Evolutionary conservation across 2,797 vertebrate species (phyloP).

Genomic region (Natrix natrix): DNA sequence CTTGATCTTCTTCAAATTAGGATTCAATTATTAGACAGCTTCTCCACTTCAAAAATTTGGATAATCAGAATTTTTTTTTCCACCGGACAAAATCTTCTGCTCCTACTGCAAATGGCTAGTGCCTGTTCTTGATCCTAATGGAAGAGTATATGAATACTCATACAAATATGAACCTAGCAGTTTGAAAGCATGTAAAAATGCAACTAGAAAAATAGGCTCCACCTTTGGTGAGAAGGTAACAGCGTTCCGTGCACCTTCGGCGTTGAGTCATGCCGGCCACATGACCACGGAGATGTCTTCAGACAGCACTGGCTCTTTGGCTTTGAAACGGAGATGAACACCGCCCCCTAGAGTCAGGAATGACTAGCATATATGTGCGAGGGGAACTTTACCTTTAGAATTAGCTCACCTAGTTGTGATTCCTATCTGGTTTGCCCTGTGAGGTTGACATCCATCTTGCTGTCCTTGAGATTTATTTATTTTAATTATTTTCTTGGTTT

Average conservation of each 20-base stretch:
- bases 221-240: too few species aligned
- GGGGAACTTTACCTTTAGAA: background rate
- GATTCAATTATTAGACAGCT: constrained; percentile 19
- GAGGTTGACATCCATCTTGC: background rate
- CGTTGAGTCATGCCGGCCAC: too few species aligned
- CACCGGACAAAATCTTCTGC: background rate
- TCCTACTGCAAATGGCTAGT: background rate
- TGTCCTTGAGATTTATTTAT: background rate
- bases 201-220: too few species aligned
- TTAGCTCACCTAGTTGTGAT: background rate
- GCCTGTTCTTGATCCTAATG: background rate
- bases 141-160: background rate
- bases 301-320: too few species aligned
- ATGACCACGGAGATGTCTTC: too few species aligned
- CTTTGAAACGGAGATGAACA: too few species aligned
- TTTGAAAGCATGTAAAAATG: too few species aligned
- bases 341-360: too few species aligned
- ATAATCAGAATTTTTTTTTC: background rate
- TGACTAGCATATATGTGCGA: too few species aligned
- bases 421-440: background rate
- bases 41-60: background rate
- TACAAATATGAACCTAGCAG: too few species aligned
- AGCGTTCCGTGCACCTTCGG: too few species aligned
- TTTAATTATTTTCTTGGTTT: background rate
- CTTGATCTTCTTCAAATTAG: background rate